Conservation (phyloP, 2,888 invertebrate species). For the Diaprepes abbreviatus region DNA sequence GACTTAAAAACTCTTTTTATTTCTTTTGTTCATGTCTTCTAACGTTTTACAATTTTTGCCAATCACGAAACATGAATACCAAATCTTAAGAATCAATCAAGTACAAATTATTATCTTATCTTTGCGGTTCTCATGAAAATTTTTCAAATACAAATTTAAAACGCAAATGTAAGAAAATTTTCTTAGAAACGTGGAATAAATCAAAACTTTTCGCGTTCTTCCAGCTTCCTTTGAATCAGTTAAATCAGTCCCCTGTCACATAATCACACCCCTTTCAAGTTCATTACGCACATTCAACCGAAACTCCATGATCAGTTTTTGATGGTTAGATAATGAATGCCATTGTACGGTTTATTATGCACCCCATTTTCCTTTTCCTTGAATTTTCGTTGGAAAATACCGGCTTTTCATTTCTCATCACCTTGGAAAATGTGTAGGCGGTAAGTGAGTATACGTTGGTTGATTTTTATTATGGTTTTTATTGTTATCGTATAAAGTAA, state of each 20-base stretch:
- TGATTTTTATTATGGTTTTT: too few species aligned
- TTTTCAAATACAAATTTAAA: constrained; percentile 20
- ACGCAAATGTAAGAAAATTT: constrained; percentile 12
- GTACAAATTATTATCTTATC: neutral
- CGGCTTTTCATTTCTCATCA: constrained; percentile 8
- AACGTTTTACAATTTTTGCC: too few species aligned
- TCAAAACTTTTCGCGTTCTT: constrained; percentile 32
- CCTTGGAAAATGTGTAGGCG: neutral
- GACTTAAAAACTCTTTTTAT: too few species aligned
- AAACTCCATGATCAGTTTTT: constrained; percentile 39
- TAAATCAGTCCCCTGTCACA: constrained; percentile 30
- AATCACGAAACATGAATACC: too few species aligned
- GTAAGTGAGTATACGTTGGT: neutral
- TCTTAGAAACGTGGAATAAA: constrained; percentile 23
- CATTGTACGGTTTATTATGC: constrained; percentile 30
- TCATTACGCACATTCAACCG: constrained; percentile 45
- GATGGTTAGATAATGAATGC: constrained; percentile 33
- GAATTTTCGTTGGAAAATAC: constrained; percentile 16
- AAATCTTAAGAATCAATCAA: too few species aligned
- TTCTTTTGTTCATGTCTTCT: too few species aligned
- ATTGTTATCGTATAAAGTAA: too few species aligned
- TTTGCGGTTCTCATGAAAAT: neutral
- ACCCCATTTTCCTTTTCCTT: constrained; percentile 1
- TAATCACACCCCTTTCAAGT: constrained; percentile 46
- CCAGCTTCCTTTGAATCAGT: constrained; percentile 28